A percentile compares a stretch with the other conserved stretches of the same genome.
These are phyloP conservation scores for Phodopus roborovskii DNA, from an alignment of 2,113 vertebrate species.

Conservation along the genomic window DNA sequence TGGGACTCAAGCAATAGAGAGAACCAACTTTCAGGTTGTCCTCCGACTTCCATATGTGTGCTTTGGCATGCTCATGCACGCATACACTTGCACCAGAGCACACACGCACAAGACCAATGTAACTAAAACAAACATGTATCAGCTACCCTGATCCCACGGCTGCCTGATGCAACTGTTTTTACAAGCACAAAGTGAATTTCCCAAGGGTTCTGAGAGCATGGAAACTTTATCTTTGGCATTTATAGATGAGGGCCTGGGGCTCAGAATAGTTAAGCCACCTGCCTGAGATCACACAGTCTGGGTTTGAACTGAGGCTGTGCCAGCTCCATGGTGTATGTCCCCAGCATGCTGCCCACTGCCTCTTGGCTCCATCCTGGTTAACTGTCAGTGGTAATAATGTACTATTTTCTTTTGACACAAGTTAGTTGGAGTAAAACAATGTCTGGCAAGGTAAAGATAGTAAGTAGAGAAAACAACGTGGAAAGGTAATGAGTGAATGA, in stretches of 20 bases:
- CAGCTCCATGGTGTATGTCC: not conserved
- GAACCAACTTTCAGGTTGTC: not conserved
- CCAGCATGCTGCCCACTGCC: not conserved
- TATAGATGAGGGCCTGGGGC: not conserved
- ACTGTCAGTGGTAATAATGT: not conserved
- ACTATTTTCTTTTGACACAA: not conserved
- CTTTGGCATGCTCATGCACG: not conserved
- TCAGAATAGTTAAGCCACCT: not conserved
- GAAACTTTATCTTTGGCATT: not conserved
- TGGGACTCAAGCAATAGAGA: not conserved
- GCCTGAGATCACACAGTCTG: not conserved
- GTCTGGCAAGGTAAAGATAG: not conserved
- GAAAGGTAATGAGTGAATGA: not conserved
- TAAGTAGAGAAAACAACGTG: not conserved
- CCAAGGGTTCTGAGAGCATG: not conserved
- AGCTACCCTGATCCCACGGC: not conserved
- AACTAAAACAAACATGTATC: not conserved
- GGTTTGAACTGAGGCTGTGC: not conserved
- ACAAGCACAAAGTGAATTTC: not conserved
- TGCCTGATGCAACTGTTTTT: not conserved
- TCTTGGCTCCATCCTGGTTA: not conserved
- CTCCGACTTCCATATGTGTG: not conserved
- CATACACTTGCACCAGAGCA: not conserved
- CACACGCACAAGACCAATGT: not conserved
- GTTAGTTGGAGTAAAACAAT: not conserved